Evolutionary conservation across 2,888 invertebrate genomes (phyloP).

Genomic region (Nephrotoma flavescens): DNA sequence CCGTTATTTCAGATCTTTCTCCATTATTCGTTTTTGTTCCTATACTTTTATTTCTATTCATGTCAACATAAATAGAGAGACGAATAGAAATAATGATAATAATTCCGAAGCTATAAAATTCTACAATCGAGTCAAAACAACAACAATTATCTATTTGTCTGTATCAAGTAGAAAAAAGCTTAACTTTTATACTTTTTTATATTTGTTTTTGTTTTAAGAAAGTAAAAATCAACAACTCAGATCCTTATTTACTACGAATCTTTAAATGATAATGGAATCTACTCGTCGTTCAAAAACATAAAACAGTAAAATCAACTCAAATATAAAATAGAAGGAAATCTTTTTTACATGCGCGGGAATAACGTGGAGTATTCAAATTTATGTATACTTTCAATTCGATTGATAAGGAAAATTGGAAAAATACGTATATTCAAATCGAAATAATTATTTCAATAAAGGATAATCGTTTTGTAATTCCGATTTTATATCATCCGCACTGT

Average conservation of each 20-base stretch:
- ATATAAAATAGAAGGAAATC: not conserved
- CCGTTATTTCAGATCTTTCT: not conserved
- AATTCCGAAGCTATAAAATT: not conserved
- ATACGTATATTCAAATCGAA: not conserved
- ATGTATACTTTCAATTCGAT: not conserved
- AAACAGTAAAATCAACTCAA: not conserved
- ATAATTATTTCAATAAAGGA: not conserved
- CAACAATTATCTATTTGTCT: not conserved
- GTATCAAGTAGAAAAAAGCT: not conserved
- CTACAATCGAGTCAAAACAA: not conserved
- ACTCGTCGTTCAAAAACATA: not conserved
- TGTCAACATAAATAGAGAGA: not conserved
- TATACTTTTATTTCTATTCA: not conserved
- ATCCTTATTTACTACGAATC: not conserved
- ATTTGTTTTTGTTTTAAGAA: not conserved
- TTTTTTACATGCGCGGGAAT: not conserved
- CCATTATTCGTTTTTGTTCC: not conserved
- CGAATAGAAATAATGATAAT: not conserved
- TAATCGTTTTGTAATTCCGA: not conserved
- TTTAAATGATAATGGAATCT: not conserved
- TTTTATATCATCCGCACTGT: not conserved
- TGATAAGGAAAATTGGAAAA: not conserved
- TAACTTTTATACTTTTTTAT: not conserved
- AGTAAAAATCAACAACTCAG: not conserved
- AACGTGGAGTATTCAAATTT: not conserved